Evolutionary conservation across 37 sponge, comb jelly and placozoan species (phyloP).

Genomic region (Hexactinellida sp.): DNA sequence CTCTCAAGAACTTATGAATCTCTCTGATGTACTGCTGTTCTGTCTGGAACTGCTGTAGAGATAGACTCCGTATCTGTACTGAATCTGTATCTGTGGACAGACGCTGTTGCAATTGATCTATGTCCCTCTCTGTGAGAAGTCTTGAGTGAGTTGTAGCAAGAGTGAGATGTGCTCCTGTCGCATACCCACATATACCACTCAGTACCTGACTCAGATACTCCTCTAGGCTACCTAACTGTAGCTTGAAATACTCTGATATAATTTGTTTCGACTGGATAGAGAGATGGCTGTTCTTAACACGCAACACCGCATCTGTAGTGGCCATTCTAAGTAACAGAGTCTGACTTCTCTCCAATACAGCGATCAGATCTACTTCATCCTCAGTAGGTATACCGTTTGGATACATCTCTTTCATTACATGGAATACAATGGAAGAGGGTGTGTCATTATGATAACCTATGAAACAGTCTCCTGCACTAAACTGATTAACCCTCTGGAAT

Average conservation of each 20-base stretch:
- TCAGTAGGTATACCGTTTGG: neutral
- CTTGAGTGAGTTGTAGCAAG: neutral
- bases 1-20: slow-evolving; percentile 11
- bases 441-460: slow-evolving; percentile 79
- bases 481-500: neutral
- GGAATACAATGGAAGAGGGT: slow-evolving; percentile 72
- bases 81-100: neutral
- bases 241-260: neutral
- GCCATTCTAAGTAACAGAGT: neutral
- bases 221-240: neutral
- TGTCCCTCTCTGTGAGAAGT: neutral
- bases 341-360: slow-evolving; percentile 2
- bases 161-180: neutral
- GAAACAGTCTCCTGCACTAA: slow-evolving; percentile 54
- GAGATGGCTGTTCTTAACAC: neutral
- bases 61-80: neutral
- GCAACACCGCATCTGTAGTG: neutral
- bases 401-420: slow-evolving; percentile 29
- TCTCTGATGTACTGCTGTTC: neutral
- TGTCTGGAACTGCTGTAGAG: slow-evolving; percentile 3
- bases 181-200: neutral
- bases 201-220: neutral
- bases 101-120: neutral
- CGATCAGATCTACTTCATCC: neutral
- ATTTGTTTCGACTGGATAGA: neutral